Conservation (phyloP, 2,888 invertebrate species). For the Hemistola chrysoprasaria region DNA sequence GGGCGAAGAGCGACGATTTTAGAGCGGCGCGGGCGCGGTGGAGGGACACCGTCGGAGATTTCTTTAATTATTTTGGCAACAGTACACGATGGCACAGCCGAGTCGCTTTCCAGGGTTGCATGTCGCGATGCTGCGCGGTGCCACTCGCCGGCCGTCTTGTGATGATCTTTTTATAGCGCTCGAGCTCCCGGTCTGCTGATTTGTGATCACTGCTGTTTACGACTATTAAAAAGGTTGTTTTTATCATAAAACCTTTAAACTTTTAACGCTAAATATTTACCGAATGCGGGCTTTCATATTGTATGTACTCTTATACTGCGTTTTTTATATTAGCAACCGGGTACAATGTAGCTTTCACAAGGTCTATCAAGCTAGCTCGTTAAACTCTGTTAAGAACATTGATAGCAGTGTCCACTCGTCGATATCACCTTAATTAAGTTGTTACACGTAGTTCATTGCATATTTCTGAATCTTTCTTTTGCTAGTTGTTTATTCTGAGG, state of each 20-base stretch:
- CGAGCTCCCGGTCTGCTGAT: conserved; percentile 61
- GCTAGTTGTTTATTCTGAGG: no score
- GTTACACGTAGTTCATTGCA: no score
- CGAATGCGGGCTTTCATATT: no score
- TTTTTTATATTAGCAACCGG: no score
- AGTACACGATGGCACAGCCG: conserved; percentile 81
- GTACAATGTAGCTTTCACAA: no score
- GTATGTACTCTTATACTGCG: no score
- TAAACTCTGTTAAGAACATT: no score
- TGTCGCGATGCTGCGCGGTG: conserved; percentile 73
- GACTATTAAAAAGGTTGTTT: conserved; percentile 46
- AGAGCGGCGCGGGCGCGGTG: conserved; percentile 84
- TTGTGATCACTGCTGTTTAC: conserved; percentile 53
- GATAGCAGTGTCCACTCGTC: no score
- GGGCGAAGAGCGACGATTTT: conserved; percentile 82
- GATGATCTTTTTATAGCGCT: conserved; percentile 82
- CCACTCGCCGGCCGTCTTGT: conserved; percentile 70
- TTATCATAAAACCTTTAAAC: conserved; percentile 1
- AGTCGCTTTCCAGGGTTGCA: conserved; percentile 81
- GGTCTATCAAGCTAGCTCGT: no score
- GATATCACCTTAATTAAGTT: no score
- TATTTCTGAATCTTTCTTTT: no score
- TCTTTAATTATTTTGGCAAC: conserved; percentile 91
- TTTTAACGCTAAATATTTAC: no score
- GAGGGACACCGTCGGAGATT: conserved; percentile 85